Evolutionary conservation across 2,113 vertebrate species (phyloP).

Genomic region (Porphyrio hochstetteri): DNA sequence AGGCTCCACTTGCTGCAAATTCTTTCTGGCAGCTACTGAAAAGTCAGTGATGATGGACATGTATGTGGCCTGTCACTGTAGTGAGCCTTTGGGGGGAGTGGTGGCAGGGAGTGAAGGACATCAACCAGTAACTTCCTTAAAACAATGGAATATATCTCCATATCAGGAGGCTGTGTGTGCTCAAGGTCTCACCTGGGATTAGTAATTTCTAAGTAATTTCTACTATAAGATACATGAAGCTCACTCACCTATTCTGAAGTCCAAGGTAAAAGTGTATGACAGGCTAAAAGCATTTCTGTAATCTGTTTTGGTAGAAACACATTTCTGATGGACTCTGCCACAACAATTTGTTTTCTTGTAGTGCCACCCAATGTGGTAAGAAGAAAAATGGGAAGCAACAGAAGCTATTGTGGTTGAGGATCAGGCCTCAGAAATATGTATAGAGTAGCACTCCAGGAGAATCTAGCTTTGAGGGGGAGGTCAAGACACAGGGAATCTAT

Average conservation of each 20-base stretch:
- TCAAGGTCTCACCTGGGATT: accelerated
- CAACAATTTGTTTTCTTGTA: background rate
- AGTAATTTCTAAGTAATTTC: background rate
- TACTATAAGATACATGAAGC: background rate
- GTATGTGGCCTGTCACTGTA: background rate
- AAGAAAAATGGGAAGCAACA: background rate
- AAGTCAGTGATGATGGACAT: background rate
- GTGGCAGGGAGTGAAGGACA: background rate
- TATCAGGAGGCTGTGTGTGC: background rate
- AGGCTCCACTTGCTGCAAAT: background rate
- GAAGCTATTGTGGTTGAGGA: background rate
- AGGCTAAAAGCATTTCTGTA: background rate
- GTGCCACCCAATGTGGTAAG: background rate
- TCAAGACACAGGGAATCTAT: background rate
- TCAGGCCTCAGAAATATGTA: background rate
- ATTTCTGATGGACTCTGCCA: background rate
- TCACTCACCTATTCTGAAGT: background rate
- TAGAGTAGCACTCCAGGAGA: background rate
- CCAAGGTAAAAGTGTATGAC: background rate
- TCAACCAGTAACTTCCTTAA: background rate
- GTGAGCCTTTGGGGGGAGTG: background rate
- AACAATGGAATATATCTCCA: background rate
- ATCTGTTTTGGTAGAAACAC: background rate
- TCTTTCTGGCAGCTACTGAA: background rate
- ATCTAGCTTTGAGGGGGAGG: background rate